Conservation (phyloP, 2,797 vertebrate genomes). For the Linurgus olivaceus region DNA sequence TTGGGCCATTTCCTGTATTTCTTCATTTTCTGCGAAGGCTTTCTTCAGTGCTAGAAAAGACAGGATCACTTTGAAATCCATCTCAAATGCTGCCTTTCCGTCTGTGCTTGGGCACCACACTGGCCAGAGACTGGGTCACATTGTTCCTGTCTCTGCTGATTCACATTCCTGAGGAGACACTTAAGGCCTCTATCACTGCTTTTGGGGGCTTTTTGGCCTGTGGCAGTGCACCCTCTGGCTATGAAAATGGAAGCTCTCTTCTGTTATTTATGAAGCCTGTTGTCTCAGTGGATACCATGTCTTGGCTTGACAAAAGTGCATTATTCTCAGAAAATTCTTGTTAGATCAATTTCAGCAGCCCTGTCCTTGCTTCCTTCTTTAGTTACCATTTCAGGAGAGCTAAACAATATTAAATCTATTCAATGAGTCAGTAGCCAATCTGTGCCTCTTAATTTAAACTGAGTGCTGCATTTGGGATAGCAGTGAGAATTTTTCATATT, state of each 20-base stretch:
- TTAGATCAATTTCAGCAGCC: conserved; percentile 16
- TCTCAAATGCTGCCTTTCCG: not conserved
- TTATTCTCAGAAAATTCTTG: conserved; percentile 47
- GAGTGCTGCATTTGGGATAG: not conserved
- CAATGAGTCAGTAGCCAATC: not conserved
- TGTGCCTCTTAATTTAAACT: not conserved
- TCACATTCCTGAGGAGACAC: not conserved
- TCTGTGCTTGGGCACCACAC: not conserved
- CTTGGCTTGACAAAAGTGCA: conserved; percentile 25
- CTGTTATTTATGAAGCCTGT: not conserved
- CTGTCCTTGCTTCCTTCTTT: not conserved
- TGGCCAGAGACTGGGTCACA: not conserved
- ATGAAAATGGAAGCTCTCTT: not conserved
- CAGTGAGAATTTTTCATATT: not conserved
- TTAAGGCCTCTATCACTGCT: not conserved
- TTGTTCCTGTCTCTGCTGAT: not conserved
- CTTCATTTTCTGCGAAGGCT: conserved; percentile 74
- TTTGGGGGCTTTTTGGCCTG: not conserved
- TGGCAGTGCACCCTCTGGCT: not conserved
- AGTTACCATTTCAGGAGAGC: conserved; percentile 21
- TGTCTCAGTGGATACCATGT: not conserved
- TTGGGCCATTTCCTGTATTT: conserved; percentile 78
- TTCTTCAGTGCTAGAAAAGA: conserved; percentile 75
- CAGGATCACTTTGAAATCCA: not conserved
- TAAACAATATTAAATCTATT: conserved; percentile 48